phyloP scores from a whole-genome alignment of 2,113 vertebrate genomes.

The Alectura lathami region DNA sequence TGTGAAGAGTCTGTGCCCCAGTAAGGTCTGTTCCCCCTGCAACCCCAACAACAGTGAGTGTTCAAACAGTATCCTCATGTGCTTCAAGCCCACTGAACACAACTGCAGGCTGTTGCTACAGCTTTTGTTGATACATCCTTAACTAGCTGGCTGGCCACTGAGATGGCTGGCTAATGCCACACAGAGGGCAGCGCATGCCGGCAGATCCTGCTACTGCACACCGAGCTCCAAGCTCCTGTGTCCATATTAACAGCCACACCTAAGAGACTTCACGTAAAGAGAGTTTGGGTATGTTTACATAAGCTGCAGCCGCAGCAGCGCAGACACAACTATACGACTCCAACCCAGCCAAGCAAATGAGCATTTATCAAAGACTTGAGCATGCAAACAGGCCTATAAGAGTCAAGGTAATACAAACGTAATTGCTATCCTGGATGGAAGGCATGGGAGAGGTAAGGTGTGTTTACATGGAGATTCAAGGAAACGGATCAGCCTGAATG shows the following conservation, averaged over 20 bases:
- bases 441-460: neutral
- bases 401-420: neutral
- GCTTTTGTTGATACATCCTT: neutral
- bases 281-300: neutral
- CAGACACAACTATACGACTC: neutral
- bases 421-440: neutral
- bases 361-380: neutral
- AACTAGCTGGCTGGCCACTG: neutral
- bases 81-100: neutral
- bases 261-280: neutral
- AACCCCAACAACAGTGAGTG: neutral
- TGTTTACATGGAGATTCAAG: neutral
- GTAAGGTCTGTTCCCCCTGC: neutral
- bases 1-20: neutral
- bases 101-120: neutral
- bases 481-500: neutral
- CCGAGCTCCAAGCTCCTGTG: neutral
- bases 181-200: neutral
- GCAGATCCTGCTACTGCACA: accelerated
- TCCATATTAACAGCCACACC: neutral
- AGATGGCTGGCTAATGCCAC: neutral
- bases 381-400: neutral
- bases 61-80: neutral
- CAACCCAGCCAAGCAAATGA: neutral
- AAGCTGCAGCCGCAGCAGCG: neutral